Conservation (phyloP, 1,140 invertebrate genomes). For the Chrysopa pallens region DNA sequence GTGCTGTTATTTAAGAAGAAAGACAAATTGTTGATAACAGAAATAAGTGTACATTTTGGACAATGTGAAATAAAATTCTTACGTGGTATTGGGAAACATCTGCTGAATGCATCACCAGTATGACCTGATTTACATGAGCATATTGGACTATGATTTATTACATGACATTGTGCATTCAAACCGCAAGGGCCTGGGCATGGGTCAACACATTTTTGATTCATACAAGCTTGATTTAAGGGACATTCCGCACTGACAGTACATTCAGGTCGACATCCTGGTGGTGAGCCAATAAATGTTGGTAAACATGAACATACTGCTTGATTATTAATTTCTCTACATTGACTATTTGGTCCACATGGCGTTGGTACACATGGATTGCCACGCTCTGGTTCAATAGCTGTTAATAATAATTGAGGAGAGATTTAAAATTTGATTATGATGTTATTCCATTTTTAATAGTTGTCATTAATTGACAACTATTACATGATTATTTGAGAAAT, state of each 20-base stretch:
- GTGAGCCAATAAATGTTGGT: constrained; percentile 47
- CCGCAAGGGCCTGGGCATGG: constrained; percentile 59
- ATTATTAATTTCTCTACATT: constrained; percentile 45
- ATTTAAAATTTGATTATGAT: background rate
- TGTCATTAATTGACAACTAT: constrained; percentile 14
- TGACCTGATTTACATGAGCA: constrained; percentile 49
- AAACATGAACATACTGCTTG: constrained; percentile 54
- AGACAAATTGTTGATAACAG: constrained; percentile 6
- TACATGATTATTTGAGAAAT: constrained; percentile 7
- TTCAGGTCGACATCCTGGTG: constrained; percentile 52
- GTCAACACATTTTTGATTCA: constrained; percentile 48
- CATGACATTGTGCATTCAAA: constrained; percentile 48
- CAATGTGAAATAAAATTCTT: constrained; percentile 25
- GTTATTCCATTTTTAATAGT: constrained; percentile 5
- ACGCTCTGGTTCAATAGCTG: background rate
- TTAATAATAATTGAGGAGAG: background rate
- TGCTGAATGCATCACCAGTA: constrained; percentile 51
- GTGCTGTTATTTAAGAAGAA: constrained; percentile 12
- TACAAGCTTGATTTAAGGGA: constrained; percentile 42
- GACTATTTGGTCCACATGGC: constrained; percentile 45
- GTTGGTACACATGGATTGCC: constrained; percentile 27
- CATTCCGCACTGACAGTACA: constrained; percentile 58
- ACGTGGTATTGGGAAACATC: constrained; percentile 29
- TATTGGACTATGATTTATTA: constrained; percentile 56
- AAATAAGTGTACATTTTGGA: background rate